Conservation (phyloP, 2,797 vertebrate genomes). For the Lateolabrax maculatus region DNA sequence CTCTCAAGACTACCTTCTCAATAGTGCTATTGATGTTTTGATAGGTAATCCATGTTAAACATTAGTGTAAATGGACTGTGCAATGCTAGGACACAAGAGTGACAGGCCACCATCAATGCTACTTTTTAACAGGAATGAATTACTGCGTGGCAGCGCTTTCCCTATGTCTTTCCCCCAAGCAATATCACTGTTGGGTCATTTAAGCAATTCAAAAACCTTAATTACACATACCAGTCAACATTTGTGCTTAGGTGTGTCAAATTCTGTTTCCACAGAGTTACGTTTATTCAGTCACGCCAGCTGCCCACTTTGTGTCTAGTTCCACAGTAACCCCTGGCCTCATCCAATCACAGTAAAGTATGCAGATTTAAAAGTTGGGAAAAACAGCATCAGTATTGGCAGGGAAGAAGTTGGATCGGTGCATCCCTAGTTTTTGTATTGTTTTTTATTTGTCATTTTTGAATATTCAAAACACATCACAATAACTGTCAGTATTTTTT, state of each 20-base stretch:
- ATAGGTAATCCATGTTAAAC: constrained; percentile 30
- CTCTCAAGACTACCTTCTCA: not conserved
- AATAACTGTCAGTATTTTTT: not conserved
- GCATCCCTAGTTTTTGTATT: not conserved
- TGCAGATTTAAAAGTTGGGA: not conserved
- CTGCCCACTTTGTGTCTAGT: not conserved
- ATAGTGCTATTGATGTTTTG: constrained; percentile 35
- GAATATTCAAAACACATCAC: not conserved
- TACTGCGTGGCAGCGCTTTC: not conserved
- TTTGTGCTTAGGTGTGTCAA: not conserved
- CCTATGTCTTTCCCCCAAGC: not conserved
- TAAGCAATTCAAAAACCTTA: constrained; percentile 19
- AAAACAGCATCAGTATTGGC: not conserved
- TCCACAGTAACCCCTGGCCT: not conserved
- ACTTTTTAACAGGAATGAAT: constrained; percentile 23
- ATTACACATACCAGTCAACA: constrained; percentile 8
- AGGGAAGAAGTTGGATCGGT: not conserved
- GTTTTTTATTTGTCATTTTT: not conserved
- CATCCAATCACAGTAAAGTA: not conserved
- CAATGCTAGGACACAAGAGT: constrained; percentile 10
- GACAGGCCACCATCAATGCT: constrained; percentile 38
- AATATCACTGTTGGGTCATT: constrained; percentile 4
- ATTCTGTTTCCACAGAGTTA: not conserved
- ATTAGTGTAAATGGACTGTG: constrained; percentile 20
- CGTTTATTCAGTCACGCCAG: not conserved